Evolutionary conservation across 2,113 vertebrate species (phyloP).

Genomic region (Pituophis catenifer): DNA sequence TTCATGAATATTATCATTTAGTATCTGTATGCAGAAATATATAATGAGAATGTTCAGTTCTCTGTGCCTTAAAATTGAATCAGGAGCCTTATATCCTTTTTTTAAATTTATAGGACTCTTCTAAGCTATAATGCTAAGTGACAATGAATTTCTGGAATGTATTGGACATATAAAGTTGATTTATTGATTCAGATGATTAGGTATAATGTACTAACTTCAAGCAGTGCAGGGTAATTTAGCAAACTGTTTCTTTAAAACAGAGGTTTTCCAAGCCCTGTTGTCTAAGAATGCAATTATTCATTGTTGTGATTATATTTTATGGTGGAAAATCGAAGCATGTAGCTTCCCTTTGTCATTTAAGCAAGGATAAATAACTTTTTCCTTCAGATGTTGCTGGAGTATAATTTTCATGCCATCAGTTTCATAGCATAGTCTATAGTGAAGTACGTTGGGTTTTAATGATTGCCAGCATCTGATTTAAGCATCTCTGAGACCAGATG

Average conservation of each 20-base stretch:
- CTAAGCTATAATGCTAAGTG: not conserved
- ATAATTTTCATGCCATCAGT: not conserved
- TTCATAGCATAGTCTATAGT: not conserved
- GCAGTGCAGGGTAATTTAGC: not conserved
- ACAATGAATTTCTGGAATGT: not conserved
- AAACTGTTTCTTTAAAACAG: not conserved
- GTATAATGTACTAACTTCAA: not conserved
- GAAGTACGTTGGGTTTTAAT: not conserved
- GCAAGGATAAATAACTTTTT: not conserved
- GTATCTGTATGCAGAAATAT: not conserved
- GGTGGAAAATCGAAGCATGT: fast-evolving
- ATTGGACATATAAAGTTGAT: not conserved
- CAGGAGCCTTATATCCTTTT: fast-evolving
- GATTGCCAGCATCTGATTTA: not conserved
- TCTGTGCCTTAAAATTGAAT: fast-evolving
- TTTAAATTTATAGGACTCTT: slow-evolving; percentile 8
- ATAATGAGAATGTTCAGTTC: not conserved
- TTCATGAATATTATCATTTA: not conserved
- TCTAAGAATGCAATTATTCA: fast-evolving
- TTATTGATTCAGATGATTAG: not conserved
- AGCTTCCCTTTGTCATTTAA: not conserved
- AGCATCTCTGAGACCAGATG: not conserved
- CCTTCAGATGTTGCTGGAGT: not conserved
- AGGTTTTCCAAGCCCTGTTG: not conserved
- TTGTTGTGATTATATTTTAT: slow-evolving; percentile 26